Evolutionary conservation across 2,888 invertebrate species (phyloP).

Genomic region (Polymixis lichenea): DNA sequence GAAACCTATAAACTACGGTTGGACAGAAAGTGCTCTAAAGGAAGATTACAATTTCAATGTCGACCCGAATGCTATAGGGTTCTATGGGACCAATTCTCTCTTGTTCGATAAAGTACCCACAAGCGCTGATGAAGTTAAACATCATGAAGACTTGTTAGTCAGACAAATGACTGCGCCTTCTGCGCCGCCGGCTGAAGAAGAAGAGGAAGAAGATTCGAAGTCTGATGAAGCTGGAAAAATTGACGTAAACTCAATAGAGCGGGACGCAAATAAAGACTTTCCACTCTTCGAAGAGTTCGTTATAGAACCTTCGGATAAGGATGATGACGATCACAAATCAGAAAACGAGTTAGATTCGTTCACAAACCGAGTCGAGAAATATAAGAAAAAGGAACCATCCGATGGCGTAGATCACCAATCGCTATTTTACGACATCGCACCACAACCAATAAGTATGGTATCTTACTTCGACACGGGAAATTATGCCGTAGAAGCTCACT

Average conservation of each 20-base stretch:
- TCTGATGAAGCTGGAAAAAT: constrained; percentile 82
- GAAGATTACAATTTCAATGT: constrained; percentile 73
- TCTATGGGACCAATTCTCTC: constrained; percentile 75
- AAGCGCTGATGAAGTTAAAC: constrained; percentile 82
- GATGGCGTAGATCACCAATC: constrained; percentile 59
- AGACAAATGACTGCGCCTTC: constrained; percentile 78
- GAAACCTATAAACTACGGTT: constrained; percentile 73
- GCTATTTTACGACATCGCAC: constrained; percentile 65
- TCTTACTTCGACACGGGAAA: constrained; percentile 88
- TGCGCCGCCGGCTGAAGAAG: constrained; percentile 83
- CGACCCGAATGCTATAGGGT: constrained; percentile 73
- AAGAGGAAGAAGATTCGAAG: constrained; percentile 82
- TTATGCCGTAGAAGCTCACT: constrained; percentile 85
- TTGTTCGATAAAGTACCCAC: constrained; percentile 78
- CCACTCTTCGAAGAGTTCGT: constrained; percentile 84
- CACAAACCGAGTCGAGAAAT: constrained; percentile 84
- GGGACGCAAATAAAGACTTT: constrained; percentile 86
- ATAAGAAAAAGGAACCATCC: constrained; percentile 76
- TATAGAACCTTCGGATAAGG: constrained; percentile 85
- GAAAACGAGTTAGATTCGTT: constrained; percentile 79
- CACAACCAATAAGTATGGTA: constrained; percentile 79
- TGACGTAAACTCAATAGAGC: constrained; percentile 86
- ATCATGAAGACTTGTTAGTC: constrained; percentile 76
- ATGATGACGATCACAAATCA: constrained; percentile 81
- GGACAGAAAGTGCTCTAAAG: constrained; percentile 69